A percentile compares a stretch with the other conserved stretches of the same genome.
phyloP scores from a whole-genome alignment of 2,888 invertebrate species.

The Onchidella celtica region DNA sequence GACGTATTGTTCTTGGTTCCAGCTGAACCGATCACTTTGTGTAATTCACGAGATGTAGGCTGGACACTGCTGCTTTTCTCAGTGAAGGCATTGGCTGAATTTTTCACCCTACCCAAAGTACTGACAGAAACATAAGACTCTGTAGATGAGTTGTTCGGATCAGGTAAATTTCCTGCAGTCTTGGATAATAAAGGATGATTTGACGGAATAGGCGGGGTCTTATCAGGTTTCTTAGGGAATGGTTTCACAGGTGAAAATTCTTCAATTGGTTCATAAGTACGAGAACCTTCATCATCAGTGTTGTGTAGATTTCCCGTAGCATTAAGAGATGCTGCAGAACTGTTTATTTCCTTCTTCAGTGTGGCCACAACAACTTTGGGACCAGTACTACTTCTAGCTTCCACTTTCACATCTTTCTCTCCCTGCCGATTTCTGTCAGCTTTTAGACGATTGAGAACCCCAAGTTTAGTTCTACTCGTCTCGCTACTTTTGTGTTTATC shows the following conservation, averaged over 20 bases:
- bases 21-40: neutral
- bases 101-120: neutral
- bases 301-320: neutral
- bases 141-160: too few relatives aligned
- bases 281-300: neutral
- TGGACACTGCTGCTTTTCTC: neutral
- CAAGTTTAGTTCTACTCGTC: neutral
- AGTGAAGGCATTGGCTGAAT: neutral
- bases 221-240: too few relatives aligned
- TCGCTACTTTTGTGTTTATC: slow-evolving; percentile 3
- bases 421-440: neutral
- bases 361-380: neutral
- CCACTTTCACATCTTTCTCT: neutral
- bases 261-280: slow-evolving; percentile 31
- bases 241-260: neutral
- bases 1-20: neutral
- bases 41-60: neutral
- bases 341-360: neutral
- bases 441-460: neutral
- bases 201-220: neutral
- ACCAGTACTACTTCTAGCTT: neutral
- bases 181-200: neutral
- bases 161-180: too few relatives aligned
- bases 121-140: too few relatives aligned
- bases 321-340: neutral